Conservation (phyloP, 2,888 invertebrate species). For the Patella caerulea region DNA sequence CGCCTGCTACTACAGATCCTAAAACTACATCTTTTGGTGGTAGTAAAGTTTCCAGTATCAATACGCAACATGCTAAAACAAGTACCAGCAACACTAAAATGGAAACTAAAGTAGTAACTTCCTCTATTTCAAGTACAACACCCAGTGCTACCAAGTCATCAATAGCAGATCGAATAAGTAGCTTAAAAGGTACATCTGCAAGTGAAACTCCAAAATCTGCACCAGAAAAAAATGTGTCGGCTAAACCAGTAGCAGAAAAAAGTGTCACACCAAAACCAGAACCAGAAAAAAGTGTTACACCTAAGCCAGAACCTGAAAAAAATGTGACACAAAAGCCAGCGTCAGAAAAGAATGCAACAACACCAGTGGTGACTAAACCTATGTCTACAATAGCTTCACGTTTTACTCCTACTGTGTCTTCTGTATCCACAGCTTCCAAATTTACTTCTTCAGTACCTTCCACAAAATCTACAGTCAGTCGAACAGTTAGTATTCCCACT, state of each 20-base stretch:
- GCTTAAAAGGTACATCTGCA: neutral
- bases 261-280: conserved; percentile 16
- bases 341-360: neutral
- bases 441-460: conserved; percentile 12
- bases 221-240: conserved; percentile 1
- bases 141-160: conserved; percentile 16
- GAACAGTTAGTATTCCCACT: conserved; percentile 21
- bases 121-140: conserved; percentile 16
- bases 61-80: conserved; percentile 21
- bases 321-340: conserved; percentile 1
- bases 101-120: conserved; percentile 20
- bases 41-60: conserved; percentile 26
- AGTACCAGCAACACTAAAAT: conserved; percentile 13
- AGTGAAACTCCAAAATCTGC: conserved; percentile 4
- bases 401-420: conserved; percentile 16
- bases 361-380: conserved; percentile 22
- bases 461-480: conserved; percentile 16
- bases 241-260: conserved; percentile 11
- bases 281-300: neutral
- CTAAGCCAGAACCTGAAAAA: conserved; percentile 14
- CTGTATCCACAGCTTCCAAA: conserved; percentile 8
- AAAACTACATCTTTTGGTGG: neutral
- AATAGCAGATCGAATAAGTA: conserved; percentile 4
- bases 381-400: neutral
- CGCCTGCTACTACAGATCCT: conserved; percentile 16